Base-by-base conservation (phyloP, 1,140 invertebrate genomes). In the Neotoxoptera formosana region DNA sequence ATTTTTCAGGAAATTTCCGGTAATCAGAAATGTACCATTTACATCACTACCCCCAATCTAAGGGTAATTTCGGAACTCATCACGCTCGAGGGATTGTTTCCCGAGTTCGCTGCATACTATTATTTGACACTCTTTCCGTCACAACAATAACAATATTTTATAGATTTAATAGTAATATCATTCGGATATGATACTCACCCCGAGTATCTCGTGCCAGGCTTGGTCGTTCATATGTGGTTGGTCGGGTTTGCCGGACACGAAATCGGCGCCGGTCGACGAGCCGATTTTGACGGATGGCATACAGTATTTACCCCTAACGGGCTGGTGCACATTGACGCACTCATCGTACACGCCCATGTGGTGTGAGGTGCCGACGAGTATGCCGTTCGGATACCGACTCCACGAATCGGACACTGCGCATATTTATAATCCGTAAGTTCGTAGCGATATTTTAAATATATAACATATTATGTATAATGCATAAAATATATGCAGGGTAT, bases 281-380 rank as follows among this genome's bases (percentile, higher is more conserved):
- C 11, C 1, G 11, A 90, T 23, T 6, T 17, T 41, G 0, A 90
- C 53, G 4, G 36, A 11, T 25, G 89, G 89, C 20, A 90, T 14
- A 14, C 89, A 90, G n/a, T 90, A 90, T 41, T 90, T 90, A 7
- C 89, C 89, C 34, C 14, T 53, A 14, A 90, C 25, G 2, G 89
- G 89, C 4, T n/a, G 36, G 53, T 45, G 89, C 23, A 90, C 51
- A 8, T 90, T 36, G 11, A 90, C 53, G 7, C 89, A 90, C 14
- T 90, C 89, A 14, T 90, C 89, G 25, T 90, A 90, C 14, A 90
- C 53, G 36, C 89, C 89, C 89, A 90, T 90, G 36, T 90, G 89
- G 11, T 90, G 53, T 23, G 53, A 30, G 4, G 89, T 67, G 21
- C 51, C 51, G 14, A 90, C 53, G 1, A 90, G 53, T 45, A 90